Percentiles rank a stretch among this genome's conserved stretches.
These are phyloP conservation scores for Scaptomyza montana DNA, from an alignment of 1,140 invertebrate species.

Conservation along the genomic window DNA sequence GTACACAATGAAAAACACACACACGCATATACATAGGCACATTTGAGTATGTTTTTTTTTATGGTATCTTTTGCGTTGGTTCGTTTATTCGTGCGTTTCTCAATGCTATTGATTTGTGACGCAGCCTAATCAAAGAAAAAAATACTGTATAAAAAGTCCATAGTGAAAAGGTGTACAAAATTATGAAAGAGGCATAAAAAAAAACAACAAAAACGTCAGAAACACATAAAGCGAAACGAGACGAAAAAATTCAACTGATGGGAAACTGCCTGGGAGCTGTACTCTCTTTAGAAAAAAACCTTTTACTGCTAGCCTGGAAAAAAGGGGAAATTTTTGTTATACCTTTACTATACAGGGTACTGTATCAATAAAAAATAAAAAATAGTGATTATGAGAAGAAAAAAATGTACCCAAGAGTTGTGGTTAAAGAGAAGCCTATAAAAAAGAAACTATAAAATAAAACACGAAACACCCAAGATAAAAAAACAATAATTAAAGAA, in stretches of 20 bases:
- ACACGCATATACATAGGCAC: constrained; percentile 10
- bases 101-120: constrained; percentile 71
- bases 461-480: no score
- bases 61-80: constrained; percentile 40
- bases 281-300: background rate
- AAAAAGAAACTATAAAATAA: no score
- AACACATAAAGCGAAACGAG: constrained; percentile 36
- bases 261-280: background rate
- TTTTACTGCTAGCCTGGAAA: constrained; percentile 3
- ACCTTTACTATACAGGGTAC: no score
- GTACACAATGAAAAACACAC: constrained; percentile 11
- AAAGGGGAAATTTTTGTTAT: background rate
- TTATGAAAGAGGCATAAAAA: constrained; percentile 48
- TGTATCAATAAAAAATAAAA: no score
- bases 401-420: no score
- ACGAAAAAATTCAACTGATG: constrained; percentile 1
- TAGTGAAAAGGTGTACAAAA: constrained; percentile 57
- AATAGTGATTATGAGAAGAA: no score
- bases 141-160: constrained; percentile 20
- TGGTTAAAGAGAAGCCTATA: no score
- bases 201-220: background rate
- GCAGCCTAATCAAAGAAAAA: constrained; percentile 45
- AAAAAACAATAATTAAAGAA: no score
- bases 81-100: constrained; percentile 48
- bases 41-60: constrained; percentile 40